A percentile compares a stretch with the other conserved stretches of the same genome.
Evolutionary conservation across 2,888 invertebrate species (phyloP).

Genomic region (Ennomos quercinarius): DNA sequence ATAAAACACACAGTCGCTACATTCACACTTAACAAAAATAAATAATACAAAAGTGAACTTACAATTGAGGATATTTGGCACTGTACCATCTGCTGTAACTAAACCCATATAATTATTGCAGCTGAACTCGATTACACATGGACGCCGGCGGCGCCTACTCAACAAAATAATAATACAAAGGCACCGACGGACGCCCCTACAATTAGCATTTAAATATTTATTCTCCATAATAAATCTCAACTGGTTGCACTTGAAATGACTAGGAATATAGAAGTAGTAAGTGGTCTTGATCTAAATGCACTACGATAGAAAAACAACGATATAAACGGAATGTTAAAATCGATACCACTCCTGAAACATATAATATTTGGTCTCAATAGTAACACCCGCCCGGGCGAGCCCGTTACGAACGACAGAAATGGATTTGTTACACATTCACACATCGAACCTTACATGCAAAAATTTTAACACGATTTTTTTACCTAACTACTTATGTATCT

Average conservation of each 20-base stretch:
- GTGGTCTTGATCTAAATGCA: slow-evolving; percentile 79
- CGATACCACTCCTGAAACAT: slow-evolving; percentile 84
- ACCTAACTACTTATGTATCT: slow-evolving; percentile 85
- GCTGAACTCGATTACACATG: slow-evolving; percentile 49
- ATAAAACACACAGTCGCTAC: slow-evolving; percentile 83
- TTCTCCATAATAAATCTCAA: slow-evolving; percentile 80
- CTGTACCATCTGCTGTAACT: slow-evolving; percentile 75
- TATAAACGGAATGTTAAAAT: slow-evolving; percentile 83
- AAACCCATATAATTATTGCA: slow-evolving; percentile 61
- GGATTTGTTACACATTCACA: slow-evolving; percentile 71
- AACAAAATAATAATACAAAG: slow-evolving; percentile 77
- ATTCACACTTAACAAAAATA: slow-evolving; percentile 79
- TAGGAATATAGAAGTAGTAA: slow-evolving; percentile 83
- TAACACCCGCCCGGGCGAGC: slow-evolving; percentile 77
- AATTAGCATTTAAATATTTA: slow-evolving; percentile 69
- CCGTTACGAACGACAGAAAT: slow-evolving; percentile 71
- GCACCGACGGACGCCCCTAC: slow-evolving; percentile 52
- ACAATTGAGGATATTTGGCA: slow-evolving; percentile 84
- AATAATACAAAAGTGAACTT: slow-evolving; percentile 78
- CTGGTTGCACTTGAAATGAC: slow-evolving; percentile 85
- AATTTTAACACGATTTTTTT: slow-evolving; percentile 74
- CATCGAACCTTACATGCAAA: slow-evolving; percentile 73
- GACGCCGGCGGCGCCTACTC: slow-evolving; percentile 53
- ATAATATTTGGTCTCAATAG: slow-evolving; percentile 85
- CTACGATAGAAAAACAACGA: slow-evolving; percentile 61